Evolutionary conservation across 1,140 invertebrate species (phyloP), one percentile per base, ranked within the genome.

Genomic region (Platyscapa corneri): DNA sequence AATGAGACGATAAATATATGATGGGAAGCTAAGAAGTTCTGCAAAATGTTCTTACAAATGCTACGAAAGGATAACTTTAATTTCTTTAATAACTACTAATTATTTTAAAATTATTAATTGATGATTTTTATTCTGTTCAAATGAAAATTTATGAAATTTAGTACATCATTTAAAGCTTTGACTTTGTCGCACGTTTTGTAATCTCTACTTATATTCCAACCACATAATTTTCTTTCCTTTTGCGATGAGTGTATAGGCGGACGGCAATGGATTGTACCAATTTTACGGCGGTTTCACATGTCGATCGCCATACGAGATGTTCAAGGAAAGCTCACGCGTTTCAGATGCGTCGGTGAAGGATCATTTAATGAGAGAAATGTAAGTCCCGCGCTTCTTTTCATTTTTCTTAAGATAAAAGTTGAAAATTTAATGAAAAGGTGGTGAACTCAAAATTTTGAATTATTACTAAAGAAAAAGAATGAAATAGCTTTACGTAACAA

Each of bases 271-370:
- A 78, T 78, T 78, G 72, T 72, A 70, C n/a, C 67, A 8, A 53
- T 72, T 82, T 82, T 82, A 83, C 46, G 53, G 12, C 23, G 8
- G 34, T 64, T 83, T 83, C 53, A 83, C 53, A 37, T 32, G 49
- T 75, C 42, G 53, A 83, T 74, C 80, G 12, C 32, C 46, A 12
- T 32, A 64, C 39, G 53, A 53, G 18, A 83, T 76, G 37, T 83
- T 83, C 72, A 76, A 83, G 64, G 72, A 64, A 65, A 65, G 46
- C 46, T 46, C 46, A 77, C 75, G 70, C 42, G 70, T 74, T 74
- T 74, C n/a, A 74, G 18, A 82, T 49, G 67, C 65, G 42, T 32
- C 23, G 39, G 49, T 39, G 70, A 60, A 60, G 70, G 65, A 60
- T 53, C 60, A 53, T 46, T 60, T 75, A 56, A 64, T 30, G 72